Conservation (phyloP, 2,888 invertebrate genomes). For the Parthenolecanium corni region DNA sequence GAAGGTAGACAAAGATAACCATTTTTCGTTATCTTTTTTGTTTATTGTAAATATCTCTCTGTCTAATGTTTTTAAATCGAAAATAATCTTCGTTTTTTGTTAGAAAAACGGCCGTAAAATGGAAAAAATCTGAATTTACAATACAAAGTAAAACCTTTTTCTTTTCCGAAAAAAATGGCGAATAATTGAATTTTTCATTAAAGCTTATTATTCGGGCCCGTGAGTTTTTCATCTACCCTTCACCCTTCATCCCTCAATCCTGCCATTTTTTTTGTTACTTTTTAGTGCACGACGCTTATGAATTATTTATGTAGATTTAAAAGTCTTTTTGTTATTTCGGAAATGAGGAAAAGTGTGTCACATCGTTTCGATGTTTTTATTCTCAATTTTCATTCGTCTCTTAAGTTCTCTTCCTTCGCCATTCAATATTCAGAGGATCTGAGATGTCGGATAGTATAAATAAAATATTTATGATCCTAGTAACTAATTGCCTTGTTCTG, state of each 20-base stretch:
- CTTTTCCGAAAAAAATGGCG: not conserved
- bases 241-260: not conserved
- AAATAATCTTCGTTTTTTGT: too few relatives aligned
- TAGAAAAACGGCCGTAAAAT: not conserved
- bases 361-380: not conserved
- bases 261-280: too few relatives aligned
- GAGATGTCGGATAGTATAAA: too few relatives aligned
- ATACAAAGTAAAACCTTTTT: conserved; percentile 8
- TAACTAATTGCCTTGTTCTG: too few relatives aligned
- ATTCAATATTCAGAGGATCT: too few relatives aligned
- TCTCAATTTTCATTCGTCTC: too few relatives aligned
- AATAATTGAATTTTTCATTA: conserved; percentile 23
- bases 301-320: conserved; percentile 11
- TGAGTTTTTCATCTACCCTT: not conserved
- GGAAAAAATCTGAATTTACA: conserved; percentile 11
- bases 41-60: too few relatives aligned
- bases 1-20: too few relatives aligned
- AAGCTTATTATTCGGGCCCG: conserved; percentile 13
- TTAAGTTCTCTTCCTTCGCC: too few relatives aligned
- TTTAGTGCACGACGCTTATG: conserved; percentile 3
- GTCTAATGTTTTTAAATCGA: too few relatives aligned
- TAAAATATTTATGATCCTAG: too few relatives aligned
- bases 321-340: not conserved
- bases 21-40: too few relatives aligned
- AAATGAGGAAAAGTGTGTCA: not conserved